Conservation (phyloP, 2,113 vertebrate genomes). For the zebrafish (Danio rerio) region DNA sequence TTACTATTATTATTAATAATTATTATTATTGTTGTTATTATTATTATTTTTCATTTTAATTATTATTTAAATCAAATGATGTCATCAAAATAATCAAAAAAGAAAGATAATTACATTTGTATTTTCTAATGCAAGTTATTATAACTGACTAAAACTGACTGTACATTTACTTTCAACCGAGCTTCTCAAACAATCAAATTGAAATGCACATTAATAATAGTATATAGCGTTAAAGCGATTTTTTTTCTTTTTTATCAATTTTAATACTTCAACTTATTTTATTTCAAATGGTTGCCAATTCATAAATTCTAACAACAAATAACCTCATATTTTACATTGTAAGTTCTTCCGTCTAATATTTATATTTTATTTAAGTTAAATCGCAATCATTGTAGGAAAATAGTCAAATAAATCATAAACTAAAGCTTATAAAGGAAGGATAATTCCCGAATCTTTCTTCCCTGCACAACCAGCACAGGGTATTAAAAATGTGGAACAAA, state of each 20-base stretch:
- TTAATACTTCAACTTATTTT: background rate
- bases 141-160: no score
- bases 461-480: background rate
- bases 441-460: background rate
- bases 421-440: background rate
- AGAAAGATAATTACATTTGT: no score
- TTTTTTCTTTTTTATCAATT: background rate
- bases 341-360: no score
- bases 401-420: background rate
- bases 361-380: background rate
- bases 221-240: background rate
- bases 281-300: background rate
- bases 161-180: no score
- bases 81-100: no score
- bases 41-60: background rate
- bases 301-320: background rate
- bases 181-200: no score
- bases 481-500: conserved; percentile 8
- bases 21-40: background rate
- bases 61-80: no score
- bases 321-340: no score
- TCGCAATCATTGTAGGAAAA: no score
- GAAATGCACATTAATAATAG: no score
- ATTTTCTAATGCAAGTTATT: no score
- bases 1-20: background rate